A percentile compares a stretch with the other conserved stretches of the same genome.
Evolutionary conservation across 2,797 vertebrate genomes (phyloP).

Genomic region (Microcaecilia unicolor): DNA sequence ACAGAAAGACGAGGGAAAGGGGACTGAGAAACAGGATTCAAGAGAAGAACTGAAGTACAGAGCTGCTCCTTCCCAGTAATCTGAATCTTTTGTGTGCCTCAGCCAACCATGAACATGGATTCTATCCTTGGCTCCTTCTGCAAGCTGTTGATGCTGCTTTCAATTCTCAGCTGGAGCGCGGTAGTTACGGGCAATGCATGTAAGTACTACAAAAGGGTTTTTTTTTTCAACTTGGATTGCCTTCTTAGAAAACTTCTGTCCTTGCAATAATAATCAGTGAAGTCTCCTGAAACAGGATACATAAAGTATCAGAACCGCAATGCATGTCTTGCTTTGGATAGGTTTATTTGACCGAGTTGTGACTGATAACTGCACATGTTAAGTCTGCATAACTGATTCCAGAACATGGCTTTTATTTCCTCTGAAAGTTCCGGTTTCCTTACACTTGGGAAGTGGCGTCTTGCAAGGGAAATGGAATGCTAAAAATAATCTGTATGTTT

Average conservation of each 20-base stretch:
- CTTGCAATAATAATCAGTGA: neutral
- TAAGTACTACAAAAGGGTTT: conserved; percentile 45
- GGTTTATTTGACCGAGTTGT: neutral
- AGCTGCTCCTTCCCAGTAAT: conserved; percentile 19
- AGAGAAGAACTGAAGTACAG: conserved; percentile 16
- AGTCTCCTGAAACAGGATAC: neutral
- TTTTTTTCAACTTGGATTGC: conserved; percentile 36
- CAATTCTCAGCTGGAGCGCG: conserved; percentile 15
- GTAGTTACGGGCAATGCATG: conserved; percentile 41
- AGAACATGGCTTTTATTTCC: no score
- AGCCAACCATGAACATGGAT: conserved; percentile 49
- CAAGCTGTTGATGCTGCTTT: conserved; percentile 41
- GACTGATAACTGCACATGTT: conserved; percentile 3
- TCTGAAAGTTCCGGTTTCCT: conserved; percentile 13
- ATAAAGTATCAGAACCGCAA: conserved; percentile 1
- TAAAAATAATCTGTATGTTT: neutral
- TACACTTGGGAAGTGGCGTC: conserved; percentile 24
- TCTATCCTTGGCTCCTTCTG: conserved; percentile 42
- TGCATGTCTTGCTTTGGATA: neutral
- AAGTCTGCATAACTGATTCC: no score
- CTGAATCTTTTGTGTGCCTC: conserved; percentile 26
- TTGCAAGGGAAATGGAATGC: conserved; percentile 7
- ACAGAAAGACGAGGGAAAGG: neutral
- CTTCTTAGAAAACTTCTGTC: conserved; percentile 34
- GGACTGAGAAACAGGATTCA: neutral